Base-by-base conservation (phyloP, 1,140 invertebrate genomes). In the Trialeurodes vaporariorum region DNA sequence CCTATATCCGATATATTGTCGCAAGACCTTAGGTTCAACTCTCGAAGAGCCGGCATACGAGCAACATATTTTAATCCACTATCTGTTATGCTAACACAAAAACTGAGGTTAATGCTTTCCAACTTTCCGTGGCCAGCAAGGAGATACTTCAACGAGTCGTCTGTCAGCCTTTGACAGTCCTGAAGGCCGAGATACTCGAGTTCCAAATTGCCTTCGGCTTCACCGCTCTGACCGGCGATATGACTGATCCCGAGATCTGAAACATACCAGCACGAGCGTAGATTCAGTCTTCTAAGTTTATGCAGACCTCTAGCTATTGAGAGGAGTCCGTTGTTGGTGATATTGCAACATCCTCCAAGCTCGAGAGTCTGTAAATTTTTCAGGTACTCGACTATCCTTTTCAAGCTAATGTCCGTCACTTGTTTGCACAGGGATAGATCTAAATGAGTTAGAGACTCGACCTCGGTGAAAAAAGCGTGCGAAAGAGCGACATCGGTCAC, bases 371-470 rank as follows among this genome's bases (percentile, higher is more conserved):
- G 90, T 21, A 97, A 81, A 76, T 94, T 94, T 77, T 88, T 88
- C n/a, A 95, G 78, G 73, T 85, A 86, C 74, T 93, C 87, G 1
- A 91, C 89, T 75, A 96, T 94, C 72, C 87, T 82, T 11, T 86
- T 85, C 2, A 96, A 81, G 26, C 90, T 89, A 0, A 85, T 85
- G 77, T 97, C 94, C 0, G 92, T 93, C 23, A 97, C 87, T 80
- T 96, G 93, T 79, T 98, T 98, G 80, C 95, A 98, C 61, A 97
- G 81, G 2, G 91, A 94, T 13, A 98, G 81, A 76, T 97, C 92
- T 40, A 97, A 81, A 67, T 87, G 83, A 61, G 86, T 89, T 1
- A 97, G 80, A 21, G 85, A 84, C 26, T 87, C 84, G 65, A 88
- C 79, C 67, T 92, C 87, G 13, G 85, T 81, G 34, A 83, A 81